Percentiles rank a stretch among this genome's conserved stretches.
Conservation (phyloP, 2,888 invertebrate species). For the Chymomyza amoena region DNA sequence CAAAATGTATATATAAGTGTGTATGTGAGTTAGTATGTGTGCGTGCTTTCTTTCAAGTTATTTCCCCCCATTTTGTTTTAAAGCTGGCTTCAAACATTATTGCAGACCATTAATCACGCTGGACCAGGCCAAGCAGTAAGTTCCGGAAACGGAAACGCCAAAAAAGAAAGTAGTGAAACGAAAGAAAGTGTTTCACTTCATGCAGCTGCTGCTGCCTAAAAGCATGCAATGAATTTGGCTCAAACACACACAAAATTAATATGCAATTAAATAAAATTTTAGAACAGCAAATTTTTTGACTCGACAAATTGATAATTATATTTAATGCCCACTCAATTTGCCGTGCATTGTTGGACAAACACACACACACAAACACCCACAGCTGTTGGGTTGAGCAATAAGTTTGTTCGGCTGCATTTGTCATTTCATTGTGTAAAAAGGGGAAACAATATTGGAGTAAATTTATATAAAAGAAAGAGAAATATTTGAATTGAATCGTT, state of each 20-base stretch:
- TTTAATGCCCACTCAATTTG: constrained; percentile 61
- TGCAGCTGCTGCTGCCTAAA: neutral
- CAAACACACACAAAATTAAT: constrained; percentile 53
- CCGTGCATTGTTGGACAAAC: constrained; percentile 28
- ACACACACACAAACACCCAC: constrained; percentile 2
- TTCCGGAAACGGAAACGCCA: neutral
- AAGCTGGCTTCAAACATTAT: constrained; percentile 59
- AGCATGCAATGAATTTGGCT: neutral
- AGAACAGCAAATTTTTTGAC: constrained; percentile 36
- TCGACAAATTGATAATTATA: constrained; percentile 62
- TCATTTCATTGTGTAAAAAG: too few relatives aligned
- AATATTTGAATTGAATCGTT: too few relatives aligned
- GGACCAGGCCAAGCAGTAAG: neutral
- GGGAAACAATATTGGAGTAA: too few relatives aligned
- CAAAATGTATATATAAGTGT: constrained; percentile 14
- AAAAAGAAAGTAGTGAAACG: constrained; percentile 48
- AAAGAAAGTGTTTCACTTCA: constrained; percentile 49
- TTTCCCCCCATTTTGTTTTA: constrained; percentile 42
- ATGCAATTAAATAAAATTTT: constrained; percentile 64
- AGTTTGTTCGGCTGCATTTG: too few relatives aligned
- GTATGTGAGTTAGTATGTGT: too few relatives aligned
- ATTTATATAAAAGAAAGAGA: too few relatives aligned
- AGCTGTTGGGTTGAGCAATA: too few relatives aligned
- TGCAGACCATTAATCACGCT: constrained; percentile 63
- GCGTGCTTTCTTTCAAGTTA: constrained; percentile 53